Conservation (phyloP, 2,888 invertebrate genomes). For the Xanthia icteritia region DNA sequence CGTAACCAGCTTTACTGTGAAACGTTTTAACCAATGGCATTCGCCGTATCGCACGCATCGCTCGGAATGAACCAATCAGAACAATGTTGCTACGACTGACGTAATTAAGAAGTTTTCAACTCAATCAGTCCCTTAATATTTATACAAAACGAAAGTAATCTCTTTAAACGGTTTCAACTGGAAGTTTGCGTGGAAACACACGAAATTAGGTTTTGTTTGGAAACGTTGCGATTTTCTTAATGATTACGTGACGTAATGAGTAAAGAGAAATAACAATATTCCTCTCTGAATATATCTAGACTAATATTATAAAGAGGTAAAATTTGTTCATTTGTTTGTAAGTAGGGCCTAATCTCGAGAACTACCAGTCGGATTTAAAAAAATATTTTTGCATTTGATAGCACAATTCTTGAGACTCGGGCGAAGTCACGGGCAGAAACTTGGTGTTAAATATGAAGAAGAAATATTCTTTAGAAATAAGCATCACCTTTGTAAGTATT, state of each 20-base stretch:
- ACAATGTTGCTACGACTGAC: conserved; percentile 63
- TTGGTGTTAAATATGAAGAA: neutral
- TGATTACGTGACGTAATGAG: neutral
- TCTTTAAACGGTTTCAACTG: conserved; percentile 76
- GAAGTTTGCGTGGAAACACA: conserved; percentile 66
- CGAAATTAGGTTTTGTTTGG: conserved; percentile 45
- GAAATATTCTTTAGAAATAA: too few species aligned
- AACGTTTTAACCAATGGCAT: conserved; percentile 52
- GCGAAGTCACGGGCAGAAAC: too few species aligned
- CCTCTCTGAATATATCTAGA: neutral
- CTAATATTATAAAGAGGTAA: too few species aligned
- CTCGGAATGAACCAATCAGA: conserved; percentile 62
- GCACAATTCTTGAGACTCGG: too few species aligned
- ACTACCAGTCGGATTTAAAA: too few species aligned
- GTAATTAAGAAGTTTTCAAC: conserved; percentile 82
- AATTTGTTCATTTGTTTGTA: too few species aligned
- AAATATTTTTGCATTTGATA: too few species aligned
- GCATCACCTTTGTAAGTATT: too few species aligned
- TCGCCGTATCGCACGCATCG: conserved; percentile 55
- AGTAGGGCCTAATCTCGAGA: too few species aligned
- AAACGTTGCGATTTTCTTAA: conserved; percentile 20
- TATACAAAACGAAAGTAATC: conserved; percentile 82
- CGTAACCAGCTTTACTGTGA: conserved; percentile 9
- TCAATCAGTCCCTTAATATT: conserved; percentile 82
- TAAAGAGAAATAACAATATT: neutral